Conservation (phyloP, 1,140 invertebrate species). For the Helicoverpa armigera region DNA sequence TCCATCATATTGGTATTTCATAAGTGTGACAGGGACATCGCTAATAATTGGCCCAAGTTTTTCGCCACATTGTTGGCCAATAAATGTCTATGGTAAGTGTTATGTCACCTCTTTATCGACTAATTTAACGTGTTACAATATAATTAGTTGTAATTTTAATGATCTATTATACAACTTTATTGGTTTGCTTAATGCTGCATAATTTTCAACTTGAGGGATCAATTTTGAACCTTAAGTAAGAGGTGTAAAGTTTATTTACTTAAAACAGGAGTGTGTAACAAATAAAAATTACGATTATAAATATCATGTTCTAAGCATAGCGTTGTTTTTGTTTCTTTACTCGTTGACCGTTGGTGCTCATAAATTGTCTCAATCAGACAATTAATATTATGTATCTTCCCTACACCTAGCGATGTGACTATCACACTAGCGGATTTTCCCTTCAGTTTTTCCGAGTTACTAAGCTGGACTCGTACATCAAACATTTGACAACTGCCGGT, state of each 20-base stretch:
- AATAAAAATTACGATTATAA: background rate
- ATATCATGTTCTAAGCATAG: background rate
- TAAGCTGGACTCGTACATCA: too few species aligned
- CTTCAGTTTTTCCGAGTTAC: too few species aligned
- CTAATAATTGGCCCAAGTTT: background rate
- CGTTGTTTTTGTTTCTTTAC: too few species aligned
- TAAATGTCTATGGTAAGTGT: slow-evolving; percentile 10
- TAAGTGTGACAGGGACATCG: background rate
- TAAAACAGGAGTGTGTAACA: background rate
- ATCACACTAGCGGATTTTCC: too few species aligned
- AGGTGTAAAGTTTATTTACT: background rate
- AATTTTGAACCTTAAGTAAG: background rate
- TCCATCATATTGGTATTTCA: background rate
- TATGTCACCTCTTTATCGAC: background rate
- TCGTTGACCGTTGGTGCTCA: too few species aligned
- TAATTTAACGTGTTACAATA: slow-evolving; percentile 22
- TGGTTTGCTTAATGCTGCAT: background rate
- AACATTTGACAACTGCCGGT: too few species aligned
- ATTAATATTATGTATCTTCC: too few species aligned
- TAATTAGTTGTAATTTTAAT: slow-evolving; percentile 27
- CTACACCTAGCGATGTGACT: too few species aligned
- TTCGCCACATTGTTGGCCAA: background rate
- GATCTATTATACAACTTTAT: slow-evolving; percentile 17
- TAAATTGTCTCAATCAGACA: too few species aligned
- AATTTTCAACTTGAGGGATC: background rate